Evolutionary conservation across 30 jellyfish, hydroid and myxozoan genomes (phyloP).

Genomic region (Pelagia noctiluca): DNA sequence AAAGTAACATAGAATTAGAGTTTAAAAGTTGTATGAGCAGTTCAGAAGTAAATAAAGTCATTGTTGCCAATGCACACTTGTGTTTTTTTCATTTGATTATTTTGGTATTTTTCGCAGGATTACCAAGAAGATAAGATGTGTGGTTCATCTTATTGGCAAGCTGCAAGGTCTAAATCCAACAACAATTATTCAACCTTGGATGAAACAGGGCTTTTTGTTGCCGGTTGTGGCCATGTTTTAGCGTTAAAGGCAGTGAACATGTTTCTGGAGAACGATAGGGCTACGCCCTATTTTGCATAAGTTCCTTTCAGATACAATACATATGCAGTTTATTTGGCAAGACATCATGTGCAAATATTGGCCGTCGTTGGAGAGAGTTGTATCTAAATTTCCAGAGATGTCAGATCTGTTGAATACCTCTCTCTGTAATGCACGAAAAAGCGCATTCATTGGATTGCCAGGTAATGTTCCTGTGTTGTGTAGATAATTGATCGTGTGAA

Average conservation of each 20-base stretch:
- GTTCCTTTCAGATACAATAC: background rate
- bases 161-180: slow-evolving; percentile 34
- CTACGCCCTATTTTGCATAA: slow-evolving; percentile 23
- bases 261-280: slow-evolving; percentile 56
- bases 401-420: no score
- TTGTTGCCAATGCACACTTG: background rate
- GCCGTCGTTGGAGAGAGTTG: no score
- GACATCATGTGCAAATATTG: slow-evolving; percentile 48
- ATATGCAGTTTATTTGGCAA: slow-evolving; percentile 6
- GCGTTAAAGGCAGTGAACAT: slow-evolving; percentile 46
- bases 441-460: no score
- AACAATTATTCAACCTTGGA: slow-evolving; percentile 9
- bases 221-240: slow-evolving; percentile 36
- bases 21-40: background rate
- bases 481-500: no score
- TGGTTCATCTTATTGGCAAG: slow-evolving; percentile 25
- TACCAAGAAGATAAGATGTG: slow-evolving; percentile 14
- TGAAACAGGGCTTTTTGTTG: slow-evolving; percentile 54
- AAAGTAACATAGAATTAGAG: background rate
- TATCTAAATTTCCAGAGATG: no score
- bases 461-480: no score
- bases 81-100: no score
- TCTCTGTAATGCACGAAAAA: no score
- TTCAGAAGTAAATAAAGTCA: no score
- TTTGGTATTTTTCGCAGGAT: background rate